Base-by-base conservation (phyloP, 2,888 invertebrate genomes). In the Protula sp. region DNA sequence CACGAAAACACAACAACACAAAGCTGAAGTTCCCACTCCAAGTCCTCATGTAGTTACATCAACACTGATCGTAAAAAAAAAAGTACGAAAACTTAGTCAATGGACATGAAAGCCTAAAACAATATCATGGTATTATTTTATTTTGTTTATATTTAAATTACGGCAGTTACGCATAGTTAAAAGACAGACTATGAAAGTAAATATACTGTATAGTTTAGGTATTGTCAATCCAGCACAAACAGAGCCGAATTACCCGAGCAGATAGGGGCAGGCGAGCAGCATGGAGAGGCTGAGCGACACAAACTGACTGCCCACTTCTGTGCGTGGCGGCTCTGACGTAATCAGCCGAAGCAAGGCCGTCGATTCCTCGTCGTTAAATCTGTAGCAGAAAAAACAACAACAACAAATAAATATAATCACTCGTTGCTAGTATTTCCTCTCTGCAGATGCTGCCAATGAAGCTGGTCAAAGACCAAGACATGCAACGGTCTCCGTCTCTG, bases 241-340 rank as follows among this genome's bases (percentile, higher is more conserved):
- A n/a, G n/a, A n/a, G n/a, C n/a, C n/a, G n/a, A n/a, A n/a, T n/a
- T 69, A 78, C 77, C 72, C 70, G 19, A 77, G 67, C 26, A 97
- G 82, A 2, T 92, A 91, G 1, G 95, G 94, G 77, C 94, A 94
- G 0, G 94, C 93, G 51, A 97, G 89, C 1, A 97, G 85, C 90
- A 94, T 93, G 76, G 94, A 94, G 1, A 97, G 85, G 26, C 92
- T 92, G 45, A 95, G 85, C 0, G 94, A 92, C 0, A 94, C 92
- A 80, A 95, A 94, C 75, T 94, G 84, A 4, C 93, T 92, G 9
- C 95, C 95, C 30, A 93, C 91, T 28, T 91, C 89, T n/a, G 91
- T 91, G 0, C 92, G 89, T 0, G 75, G 74, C 1, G 78, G 77
- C 1, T 92, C 93, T 30, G 90, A 90, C 0, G 94, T 94, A 24